phyloP scores from a whole-genome alignment of 1,140 invertebrate genomes.

The Lycorma delicatula region DNA sequence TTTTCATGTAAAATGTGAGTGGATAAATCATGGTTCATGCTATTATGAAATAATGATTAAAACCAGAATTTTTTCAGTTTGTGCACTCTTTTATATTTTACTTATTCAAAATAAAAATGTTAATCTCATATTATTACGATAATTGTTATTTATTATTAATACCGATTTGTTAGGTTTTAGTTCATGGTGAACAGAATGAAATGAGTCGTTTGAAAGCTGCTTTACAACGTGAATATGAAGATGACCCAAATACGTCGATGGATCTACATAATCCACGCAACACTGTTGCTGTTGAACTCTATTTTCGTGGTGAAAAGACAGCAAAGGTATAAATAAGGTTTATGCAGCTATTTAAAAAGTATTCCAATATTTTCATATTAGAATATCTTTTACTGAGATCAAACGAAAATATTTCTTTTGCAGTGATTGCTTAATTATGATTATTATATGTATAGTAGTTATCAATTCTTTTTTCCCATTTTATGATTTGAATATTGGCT shows the following conservation, averaged over 20 bases:
- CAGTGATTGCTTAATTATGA: too few relatives aligned
- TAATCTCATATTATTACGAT: not conserved
- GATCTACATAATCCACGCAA: slow-evolving; percentile 94
- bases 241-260: slow-evolving; percentile 77
- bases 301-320: slow-evolving; percentile 95
- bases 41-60: too few relatives aligned
- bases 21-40: too few relatives aligned
- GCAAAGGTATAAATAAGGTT: slow-evolving; percentile 63
- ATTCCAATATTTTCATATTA: not conserved
- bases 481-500: too few relatives aligned
- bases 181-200: slow-evolving; percentile 98
- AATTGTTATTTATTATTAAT: not conserved
- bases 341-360: not conserved
- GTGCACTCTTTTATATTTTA: not conserved
- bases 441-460: too few relatives aligned
- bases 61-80: too few relatives aligned
- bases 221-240: slow-evolving; percentile 88
- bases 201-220: slow-evolving; percentile 95
- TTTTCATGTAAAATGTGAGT: too few relatives aligned
- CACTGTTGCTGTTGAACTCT: slow-evolving; percentile 84
- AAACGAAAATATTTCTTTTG: too few relatives aligned
- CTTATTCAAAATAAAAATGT: not conserved
- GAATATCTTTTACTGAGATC: not conserved
- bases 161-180: slow-evolving; percentile 75
- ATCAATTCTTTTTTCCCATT: too few relatives aligned